Base-by-base conservation (phyloP, 64 coral and sea anemone genomes). In the Pachyseris speciosa region DNA sequence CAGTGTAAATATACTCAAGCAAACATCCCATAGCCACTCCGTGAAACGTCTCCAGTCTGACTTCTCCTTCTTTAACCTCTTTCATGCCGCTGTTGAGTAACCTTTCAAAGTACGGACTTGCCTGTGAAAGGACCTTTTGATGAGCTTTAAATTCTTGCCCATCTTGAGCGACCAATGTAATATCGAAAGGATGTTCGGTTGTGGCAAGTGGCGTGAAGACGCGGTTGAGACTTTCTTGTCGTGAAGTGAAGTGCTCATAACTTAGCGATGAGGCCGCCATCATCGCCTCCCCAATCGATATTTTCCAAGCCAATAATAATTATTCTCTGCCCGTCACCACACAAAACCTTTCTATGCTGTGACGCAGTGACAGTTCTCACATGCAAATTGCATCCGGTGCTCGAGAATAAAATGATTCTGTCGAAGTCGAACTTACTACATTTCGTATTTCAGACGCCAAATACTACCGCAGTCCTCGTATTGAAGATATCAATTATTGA, bases 81-180 rank as follows among this genome's bases (percentile, higher is more conserved):
- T 37, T 71, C 67, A 71, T 71, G 34, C 34, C 67, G 34, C 67
- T 71, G 17, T 71, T 37, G 0, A 71, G 67, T 7, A 71, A 36
- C 36, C n/a, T 71, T 16, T 71, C 67, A 71, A 71, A 71, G 36
- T 19, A 71, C 2, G 67, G 67, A 71, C 67, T 71, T 39, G 67
- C 67, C 33, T 71, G 34, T 39, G 67, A 71, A 71, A 71, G 67
- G 8, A 71, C 19, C 17, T 37, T 16, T 71, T 37, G 16, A 71
- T 71, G 67, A 40, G 67, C 67, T 39, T n/a, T 39, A 17, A 71
- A 39, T 40, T 71, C 36, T 5, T 39, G 38, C 34, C 67, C 67
- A 32, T 71, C 30, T 39, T 71, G 32, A 37, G 39, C 19, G 32
- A 39, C 67, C 34, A 71, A 1, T 7, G 34, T 71, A 20, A 71